Evolutionary conservation across 2,797 vertebrate genomes (phyloP), one percentile per base, ranked within the genome.

Genomic region (Lagodon rhomboides): DNA sequence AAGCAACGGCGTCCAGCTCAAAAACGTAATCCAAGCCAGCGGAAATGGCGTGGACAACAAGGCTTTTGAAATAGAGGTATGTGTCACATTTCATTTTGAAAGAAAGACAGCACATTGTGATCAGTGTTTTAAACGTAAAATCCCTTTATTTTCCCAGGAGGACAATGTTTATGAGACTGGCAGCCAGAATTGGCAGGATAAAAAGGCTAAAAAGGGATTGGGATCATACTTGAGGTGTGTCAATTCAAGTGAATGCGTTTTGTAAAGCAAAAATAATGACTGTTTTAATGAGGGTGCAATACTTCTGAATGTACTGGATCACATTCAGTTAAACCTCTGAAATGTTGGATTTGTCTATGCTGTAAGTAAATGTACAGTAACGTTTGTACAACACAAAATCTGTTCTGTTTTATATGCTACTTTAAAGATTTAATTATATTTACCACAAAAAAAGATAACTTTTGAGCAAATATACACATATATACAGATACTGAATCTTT

Each of bases 201-300:
- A 59, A 68, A 83, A 73, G 27, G 71, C 74, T 25, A 85, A 73
- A 79, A 93, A 77, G 17, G 65, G 89, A 72, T 1, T 92, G 43
- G 82, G 84, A 55, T 93, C 89, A 66, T 92, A 88, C 34, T 12
- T 94, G 11, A 95, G 95, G 95, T 96, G 22, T 71, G 93, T 84
- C 25, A 59, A 41, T 25, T 84, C 22, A 62, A 49, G 20, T 55
- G 10, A 16, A 68, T 63, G 16, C 12, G 18, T 27, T 80, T 67
- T 18, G 44, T 68, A 25, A 54, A 61, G 43, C 3, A 30, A 41
- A 75, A 73, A 12, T 30, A 54, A 4, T 20, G 25, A 38, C 34
- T 30, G 38, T 25, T 73, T 71, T 69, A 47, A 68, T 56, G 12
- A 0, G 12, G n/a, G 12, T 23, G 1, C 8, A 73, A 7, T 49